Conservation (phyloP, 2,113 vertebrate genomes). For the human region GRCh38 chr7:18573001-18573500, state of each 20-base stretch:
- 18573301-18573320: constrained; percentile 34
- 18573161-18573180: constrained; percentile 79
- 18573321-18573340: constrained; percentile 34
- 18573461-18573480: too few relatives aligned
- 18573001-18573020: constrained; percentile 79
- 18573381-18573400: not conserved
- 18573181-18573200: constrained; percentile 74
- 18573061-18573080: constrained; percentile 84
- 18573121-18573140: constrained; percentile 77
- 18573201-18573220: constrained; percentile 68
- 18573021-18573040: constrained; percentile 84
- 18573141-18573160: constrained; percentile 85
- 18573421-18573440: too few relatives aligned
- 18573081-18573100: constrained; percentile 83
- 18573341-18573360: constrained; percentile 41
- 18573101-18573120: constrained; percentile 84
- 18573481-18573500: too few relatives aligned
- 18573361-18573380: not conserved
- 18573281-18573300: constrained; percentile 56
- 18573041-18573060: constrained; percentile 84
- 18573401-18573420: not conserved
- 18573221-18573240: constrained; percentile 58
- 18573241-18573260: constrained; percentile 39
- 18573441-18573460: too few relatives aligned
- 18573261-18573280: constrained; percentile 20